A percentile compares a stretch with the other conserved stretches of the same genome.
Conservation (phyloP, 2,113 vertebrate genomes). For the Formicarius rufipectus region DNA sequence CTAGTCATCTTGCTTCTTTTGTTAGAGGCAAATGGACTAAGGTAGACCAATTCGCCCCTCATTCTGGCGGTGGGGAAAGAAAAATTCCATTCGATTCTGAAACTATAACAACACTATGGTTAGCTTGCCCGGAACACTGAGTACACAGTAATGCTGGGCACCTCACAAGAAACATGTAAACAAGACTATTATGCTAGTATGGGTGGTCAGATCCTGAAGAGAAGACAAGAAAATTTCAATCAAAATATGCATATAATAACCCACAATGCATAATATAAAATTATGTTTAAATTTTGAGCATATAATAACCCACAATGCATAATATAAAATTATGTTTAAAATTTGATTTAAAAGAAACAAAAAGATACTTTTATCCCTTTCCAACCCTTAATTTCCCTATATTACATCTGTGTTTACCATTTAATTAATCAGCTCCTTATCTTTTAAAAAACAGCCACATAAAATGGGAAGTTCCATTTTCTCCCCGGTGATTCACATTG, state of each 20-base stretch:
- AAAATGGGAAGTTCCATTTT: constrained; percentile 1
- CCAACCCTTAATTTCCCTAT: background rate
- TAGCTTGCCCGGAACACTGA: background rate
- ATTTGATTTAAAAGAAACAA: background rate
- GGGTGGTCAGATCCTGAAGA: background rate
- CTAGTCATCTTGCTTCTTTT: too few species aligned
- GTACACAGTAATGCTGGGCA: background rate
- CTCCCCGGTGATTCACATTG: background rate
- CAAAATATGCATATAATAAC: background rate
- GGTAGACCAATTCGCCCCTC: too few species aligned
- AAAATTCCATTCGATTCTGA: too few species aligned
- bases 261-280: background rate
- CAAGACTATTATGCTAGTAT: background rate
- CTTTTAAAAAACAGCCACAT: background rate
- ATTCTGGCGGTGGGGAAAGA: too few species aligned
- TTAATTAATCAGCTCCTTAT: background rate
- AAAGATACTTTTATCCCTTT: background rate
- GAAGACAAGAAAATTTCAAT: background rate
- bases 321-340: background rate
- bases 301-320: background rate
- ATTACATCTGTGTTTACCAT: background rate
- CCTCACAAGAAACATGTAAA: background rate
- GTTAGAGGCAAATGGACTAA: too few species aligned
- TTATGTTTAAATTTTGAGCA: background rate
- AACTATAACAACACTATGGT: background rate